phyloP scores from a whole-genome alignment of 2,888 invertebrate species.

The Bombylius discolor region DNA sequence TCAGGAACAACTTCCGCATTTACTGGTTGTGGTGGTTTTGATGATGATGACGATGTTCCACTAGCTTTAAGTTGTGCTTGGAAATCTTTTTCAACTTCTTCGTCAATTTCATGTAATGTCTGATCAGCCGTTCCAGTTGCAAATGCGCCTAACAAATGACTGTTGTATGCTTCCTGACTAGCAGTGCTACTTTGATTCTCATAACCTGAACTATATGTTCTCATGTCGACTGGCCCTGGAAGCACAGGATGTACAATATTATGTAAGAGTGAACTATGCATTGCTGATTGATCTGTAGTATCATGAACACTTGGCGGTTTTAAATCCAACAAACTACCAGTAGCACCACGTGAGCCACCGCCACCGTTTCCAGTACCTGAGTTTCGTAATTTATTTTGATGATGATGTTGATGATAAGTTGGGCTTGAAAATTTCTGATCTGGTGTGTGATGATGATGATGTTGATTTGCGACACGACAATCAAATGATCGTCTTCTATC shows the following conservation, averaged over 20 bases:
- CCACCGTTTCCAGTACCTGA: constrained; percentile 17
- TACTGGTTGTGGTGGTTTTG: constrained; percentile 19
- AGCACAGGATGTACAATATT: constrained; percentile 57
- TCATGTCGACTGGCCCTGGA: constrained; percentile 82
- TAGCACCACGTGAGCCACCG: neutral
- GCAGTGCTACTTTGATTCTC: constrained; percentile 40
- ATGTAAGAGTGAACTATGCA: constrained; percentile 34
- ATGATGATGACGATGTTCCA: constrained; percentile 34
- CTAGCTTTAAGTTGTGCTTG: constrained; percentile 52
- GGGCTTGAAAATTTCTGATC: constrained; percentile 23
- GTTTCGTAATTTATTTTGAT: constrained; percentile 12
- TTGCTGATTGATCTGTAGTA: constrained; percentile 14
- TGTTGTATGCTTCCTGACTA: constrained; percentile 45
- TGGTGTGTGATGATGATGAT: neutral
- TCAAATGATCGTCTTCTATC: constrained; percentile 69
- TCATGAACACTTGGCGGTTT: constrained; percentile 39
- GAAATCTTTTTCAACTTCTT: constrained; percentile 64
- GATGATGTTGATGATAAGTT: constrained; percentile 16
- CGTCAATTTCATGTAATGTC: constrained; percentile 59
- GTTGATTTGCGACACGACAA: constrained; percentile 31
- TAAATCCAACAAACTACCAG: constrained; percentile 28
- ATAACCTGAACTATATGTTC: constrained; percentile 56
- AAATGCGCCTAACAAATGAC: constrained; percentile 52
- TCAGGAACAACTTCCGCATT: constrained; percentile 23
- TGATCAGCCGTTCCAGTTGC: constrained; percentile 56